phyloP scores from a whole-genome alignment of 2,888 invertebrate species.

The Trachelus stipa region DNA sequence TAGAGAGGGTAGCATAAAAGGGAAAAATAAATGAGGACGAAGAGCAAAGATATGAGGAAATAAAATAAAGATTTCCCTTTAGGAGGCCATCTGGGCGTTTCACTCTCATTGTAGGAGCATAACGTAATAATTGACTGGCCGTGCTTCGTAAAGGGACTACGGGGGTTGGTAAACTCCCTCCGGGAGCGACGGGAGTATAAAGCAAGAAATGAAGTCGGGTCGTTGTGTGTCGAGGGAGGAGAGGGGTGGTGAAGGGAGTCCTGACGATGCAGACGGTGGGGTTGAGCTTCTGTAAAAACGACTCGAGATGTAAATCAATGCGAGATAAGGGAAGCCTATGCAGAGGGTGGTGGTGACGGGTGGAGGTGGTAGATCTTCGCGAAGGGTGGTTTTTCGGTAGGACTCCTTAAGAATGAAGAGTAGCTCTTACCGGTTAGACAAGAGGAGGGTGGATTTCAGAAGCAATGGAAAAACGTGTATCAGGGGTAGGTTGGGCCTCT shows the following conservation, averaged over 20 bases:
- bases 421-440: background rate
- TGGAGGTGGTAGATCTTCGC: background rate
- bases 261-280: slow-evolving; percentile 2
- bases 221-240: background rate
- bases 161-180: slow-evolving; percentile 17
- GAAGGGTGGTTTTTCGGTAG: background rate
- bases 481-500: slow-evolving; percentile 54
- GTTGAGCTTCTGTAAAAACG: slow-evolving; percentile 44
- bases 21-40: slow-evolving; percentile 14
- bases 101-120: slow-evolving; percentile 21
- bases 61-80: slow-evolving; percentile 6
- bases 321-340: slow-evolving; percentile 28
- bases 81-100: background rate
- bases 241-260: background rate
- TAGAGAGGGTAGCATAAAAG: background rate
- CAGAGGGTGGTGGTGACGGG: background rate
- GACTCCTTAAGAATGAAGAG: slow-evolving; percentile 16
- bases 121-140: slow-evolving; percentile 35
- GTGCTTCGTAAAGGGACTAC: slow-evolving; percentile 12
- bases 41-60: slow-evolving; percentile 11
- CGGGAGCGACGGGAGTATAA: slow-evolving; percentile 21
- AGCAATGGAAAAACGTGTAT: slow-evolving; percentile 37
- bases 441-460: slow-evolving; percentile 16
- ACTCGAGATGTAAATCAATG: slow-evolving; percentile 60
- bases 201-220: slow-evolving; percentile 22